A percentile compares a stretch with the other conserved stretches of the same genome.
phyloP scores from a whole-genome alignment of 2,888 invertebrate genomes.

The Noctua pronuba region DNA sequence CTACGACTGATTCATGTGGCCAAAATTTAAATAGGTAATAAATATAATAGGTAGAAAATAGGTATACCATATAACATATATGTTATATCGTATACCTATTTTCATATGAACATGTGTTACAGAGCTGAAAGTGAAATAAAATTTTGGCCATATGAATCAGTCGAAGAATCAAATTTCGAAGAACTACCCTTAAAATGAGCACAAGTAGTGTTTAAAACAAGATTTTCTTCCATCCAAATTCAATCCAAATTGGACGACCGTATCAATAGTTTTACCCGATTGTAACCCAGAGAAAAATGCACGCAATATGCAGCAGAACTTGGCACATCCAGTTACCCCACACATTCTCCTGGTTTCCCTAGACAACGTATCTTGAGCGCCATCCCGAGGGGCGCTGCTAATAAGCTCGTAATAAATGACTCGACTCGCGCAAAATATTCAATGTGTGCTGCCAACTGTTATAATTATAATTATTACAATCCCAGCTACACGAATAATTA shows the following conservation, averaged over 20 bases:
- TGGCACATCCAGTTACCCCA: constrained; percentile 42
- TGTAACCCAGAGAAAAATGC: background rate
- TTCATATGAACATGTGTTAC: no score
- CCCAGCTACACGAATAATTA: constrained; percentile 52
- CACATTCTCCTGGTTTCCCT: constrained; percentile 59
- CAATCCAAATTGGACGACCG: no score
- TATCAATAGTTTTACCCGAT: background rate
- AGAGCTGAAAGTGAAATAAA: no score
- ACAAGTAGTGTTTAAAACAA: background rate
- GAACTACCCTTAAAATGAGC: no score
- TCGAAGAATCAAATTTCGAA: no score
- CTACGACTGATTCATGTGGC: no score
- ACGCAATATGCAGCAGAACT: background rate
- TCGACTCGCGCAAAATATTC: constrained; percentile 72
- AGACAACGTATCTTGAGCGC: constrained; percentile 74
- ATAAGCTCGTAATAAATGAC: constrained; percentile 84
- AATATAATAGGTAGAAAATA: no score
- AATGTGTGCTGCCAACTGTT: constrained; percentile 60
- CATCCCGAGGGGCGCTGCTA: constrained; percentile 73
- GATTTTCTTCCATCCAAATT: no score
- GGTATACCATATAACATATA: no score
- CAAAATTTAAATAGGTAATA: no score
- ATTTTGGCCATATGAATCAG: no score
- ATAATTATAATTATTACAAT: constrained; percentile 59
- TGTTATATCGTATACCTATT: no score